Evolutionary conservation across 2,797 vertebrate species (phyloP), one percentile per base, ranked within the genome.

Genomic region (Cottoperca gobio): DNA sequence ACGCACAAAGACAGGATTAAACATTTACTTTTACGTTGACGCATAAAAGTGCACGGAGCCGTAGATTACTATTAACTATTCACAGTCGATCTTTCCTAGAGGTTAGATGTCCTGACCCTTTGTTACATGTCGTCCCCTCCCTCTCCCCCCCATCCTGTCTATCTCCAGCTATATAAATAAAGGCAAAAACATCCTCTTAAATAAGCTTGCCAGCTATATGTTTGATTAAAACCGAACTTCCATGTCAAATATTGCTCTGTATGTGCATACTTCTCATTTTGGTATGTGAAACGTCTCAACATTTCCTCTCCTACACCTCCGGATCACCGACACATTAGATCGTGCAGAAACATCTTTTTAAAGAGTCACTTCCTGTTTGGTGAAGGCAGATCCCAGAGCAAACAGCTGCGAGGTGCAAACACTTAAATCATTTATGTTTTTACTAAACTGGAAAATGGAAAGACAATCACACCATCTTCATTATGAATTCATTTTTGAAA

Each of bases 401-500:
- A 58, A 46, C 43, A 53, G 21, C 26, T 52, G 37, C 0, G 1
- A 31, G 14, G 35, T 39, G 26, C 61, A n/a, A 46, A 9, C 16
- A 19, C 13, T 26, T 16, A 11, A 70, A 28, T 37, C 33, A 24
- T 21, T 37, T 52, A 66, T 2, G 28, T 60, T 67, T 73, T 16
- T n/a, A 10, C 23, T 72, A 48, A 55, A 28, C 37, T 33, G 19
- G 26, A 59, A 69, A 57, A 63, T 17, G 6, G 11, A 60, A 31
- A 33, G 6, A 17, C 62, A 67, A 64, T 26, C 46, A 9, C 40
- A 13, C 23, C 39, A 10, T 39, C 55, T 42, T n/a, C n/a, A n/a
- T 48, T 45, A 26, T 68, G 39, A 73, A 65, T 52, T 66, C 26
- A 67, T 85, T 71, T 79, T 45, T n/a, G n/a, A n/a, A n/a, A n/a